phyloP scores from a whole-genome alignment of 1,140 invertebrate species.

The Parasteatoda tepidariorum region DNA sequence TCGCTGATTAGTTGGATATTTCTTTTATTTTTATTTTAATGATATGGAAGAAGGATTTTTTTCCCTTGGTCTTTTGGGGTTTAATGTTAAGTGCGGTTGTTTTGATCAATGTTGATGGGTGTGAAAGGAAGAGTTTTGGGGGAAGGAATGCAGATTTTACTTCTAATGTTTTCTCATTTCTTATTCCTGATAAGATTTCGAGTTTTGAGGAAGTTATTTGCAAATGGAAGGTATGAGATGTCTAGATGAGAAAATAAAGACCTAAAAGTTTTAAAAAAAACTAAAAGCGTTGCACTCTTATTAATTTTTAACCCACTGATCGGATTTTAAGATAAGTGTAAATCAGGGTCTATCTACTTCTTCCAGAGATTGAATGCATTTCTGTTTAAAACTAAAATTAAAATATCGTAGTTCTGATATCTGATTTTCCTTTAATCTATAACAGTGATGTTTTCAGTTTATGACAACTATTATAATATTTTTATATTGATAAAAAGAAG shows the following conservation, averaged over 20 bases:
- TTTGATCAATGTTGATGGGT: constrained; percentile 20
- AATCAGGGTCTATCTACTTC: too few relatives aligned
- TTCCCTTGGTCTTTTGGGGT: neutral
- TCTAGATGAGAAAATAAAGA: neutral
- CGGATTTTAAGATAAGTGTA: too few relatives aligned
- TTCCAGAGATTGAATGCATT: too few relatives aligned
- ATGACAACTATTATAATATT: too few relatives aligned
- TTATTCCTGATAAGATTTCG: neutral
- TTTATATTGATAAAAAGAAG: too few relatives aligned
- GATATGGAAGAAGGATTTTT: constrained; percentile 2
- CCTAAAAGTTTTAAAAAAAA: too few relatives aligned
- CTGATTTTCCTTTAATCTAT: too few relatives aligned
- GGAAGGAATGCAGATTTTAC: neutral
- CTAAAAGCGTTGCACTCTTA: too few relatives aligned
- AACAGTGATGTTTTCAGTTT: too few relatives aligned
- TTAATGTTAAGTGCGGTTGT: neutral
- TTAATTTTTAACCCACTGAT: too few relatives aligned
- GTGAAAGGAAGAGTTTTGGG: neutral
- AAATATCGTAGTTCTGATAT: too few relatives aligned
- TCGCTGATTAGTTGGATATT: constrained; percentile 22
- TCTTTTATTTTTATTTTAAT: constrained; percentile 29
- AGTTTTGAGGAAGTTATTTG: neutral
- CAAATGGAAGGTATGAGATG: neutral
- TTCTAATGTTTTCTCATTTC: constrained; percentile 33
- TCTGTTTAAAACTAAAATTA: too few relatives aligned